These are phyloP conservation scores for Datnioides undecimradiatus DNA, from an alignment of 2,113 vertebrate species.

Conservation along the genomic window DNA sequence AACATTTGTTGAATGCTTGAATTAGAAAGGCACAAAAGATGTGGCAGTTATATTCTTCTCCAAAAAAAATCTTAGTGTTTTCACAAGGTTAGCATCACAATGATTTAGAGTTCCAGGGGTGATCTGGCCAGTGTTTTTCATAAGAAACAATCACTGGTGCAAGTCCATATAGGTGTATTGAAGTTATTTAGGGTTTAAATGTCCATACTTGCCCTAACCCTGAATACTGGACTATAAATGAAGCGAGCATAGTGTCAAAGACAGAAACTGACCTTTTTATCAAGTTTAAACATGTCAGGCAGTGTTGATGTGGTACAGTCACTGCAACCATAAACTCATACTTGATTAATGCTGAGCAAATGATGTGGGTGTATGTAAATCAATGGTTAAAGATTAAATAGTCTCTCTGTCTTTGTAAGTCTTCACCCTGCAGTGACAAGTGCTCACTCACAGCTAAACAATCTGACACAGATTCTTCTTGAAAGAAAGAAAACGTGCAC, in stretches of 20 bases:
- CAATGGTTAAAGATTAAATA: neutral
- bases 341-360: neutral
- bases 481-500: neutral
- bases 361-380: neutral
- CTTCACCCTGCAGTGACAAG: neutral
- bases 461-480: neutral
- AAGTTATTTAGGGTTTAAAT: too few relatives aligned
- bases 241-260: neutral
- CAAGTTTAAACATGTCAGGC: neutral
- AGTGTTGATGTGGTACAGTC: too few relatives aligned
- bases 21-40: slow-evolving; percentile 60
- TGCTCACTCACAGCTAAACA: neutral
- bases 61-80: too few relatives aligned
- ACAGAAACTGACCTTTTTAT: neutral
- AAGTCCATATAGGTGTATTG: too few relatives aligned
- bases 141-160: too few relatives aligned
- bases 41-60: slow-evolving; percentile 30
- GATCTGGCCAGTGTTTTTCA: too few relatives aligned
- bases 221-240: neutral
- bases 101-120: too few relatives aligned
- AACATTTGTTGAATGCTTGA: slow-evolving; percentile 20
- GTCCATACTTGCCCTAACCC: too few relatives aligned
- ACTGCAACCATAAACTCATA: neutral
- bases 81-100: too few relatives aligned
- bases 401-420: neutral